phyloP scores from a whole-genome alignment of 1,140 invertebrate genomes.

The Aphaenogaster rudis region DNA sequence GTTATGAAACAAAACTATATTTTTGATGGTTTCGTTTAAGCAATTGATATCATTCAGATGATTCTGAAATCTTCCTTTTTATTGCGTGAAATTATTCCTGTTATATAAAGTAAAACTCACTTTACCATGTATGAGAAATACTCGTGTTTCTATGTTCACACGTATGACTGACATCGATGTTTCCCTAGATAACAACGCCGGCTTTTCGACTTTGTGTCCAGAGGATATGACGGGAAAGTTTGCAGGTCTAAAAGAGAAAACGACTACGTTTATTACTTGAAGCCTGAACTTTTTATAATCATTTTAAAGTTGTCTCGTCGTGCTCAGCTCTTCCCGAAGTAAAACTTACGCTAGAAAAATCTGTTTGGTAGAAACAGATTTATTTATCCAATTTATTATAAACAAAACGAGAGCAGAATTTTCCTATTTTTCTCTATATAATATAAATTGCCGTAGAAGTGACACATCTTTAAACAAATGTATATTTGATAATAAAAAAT shows the following conservation, averaged over 20 bases:
- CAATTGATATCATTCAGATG: background rate
- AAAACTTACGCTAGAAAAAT: background rate
- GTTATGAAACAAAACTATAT: background rate
- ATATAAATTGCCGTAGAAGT: background rate
- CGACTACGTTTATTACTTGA: slow-evolving; percentile 10
- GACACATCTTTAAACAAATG: background rate
- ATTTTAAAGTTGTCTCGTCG: background rate
- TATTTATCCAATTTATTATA: background rate
- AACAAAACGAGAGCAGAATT: background rate
- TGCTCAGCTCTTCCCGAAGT: background rate
- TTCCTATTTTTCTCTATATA: background rate
- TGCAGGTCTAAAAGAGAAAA: background rate
- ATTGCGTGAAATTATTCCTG: background rate
- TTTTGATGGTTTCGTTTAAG: background rate
- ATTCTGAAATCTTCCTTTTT: background rate
- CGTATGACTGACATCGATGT: background rate
- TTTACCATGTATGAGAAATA: background rate
- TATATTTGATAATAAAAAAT: slow-evolving; percentile 4
- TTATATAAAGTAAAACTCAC: background rate
- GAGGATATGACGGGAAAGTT: slow-evolving; percentile 6
- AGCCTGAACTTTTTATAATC: slow-evolving; percentile 1
- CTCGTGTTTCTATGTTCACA: background rate
- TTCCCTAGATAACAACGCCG: slow-evolving; percentile 4
- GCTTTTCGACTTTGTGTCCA: background rate
- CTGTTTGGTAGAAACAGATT: background rate